Percentiles rank a stretch among this genome's conserved stretches.
These are phyloP conservation scores for Antennarius striatus DNA, from an alignment of 2,113 vertebrate genomes.

Conservation along the genomic window DNA sequence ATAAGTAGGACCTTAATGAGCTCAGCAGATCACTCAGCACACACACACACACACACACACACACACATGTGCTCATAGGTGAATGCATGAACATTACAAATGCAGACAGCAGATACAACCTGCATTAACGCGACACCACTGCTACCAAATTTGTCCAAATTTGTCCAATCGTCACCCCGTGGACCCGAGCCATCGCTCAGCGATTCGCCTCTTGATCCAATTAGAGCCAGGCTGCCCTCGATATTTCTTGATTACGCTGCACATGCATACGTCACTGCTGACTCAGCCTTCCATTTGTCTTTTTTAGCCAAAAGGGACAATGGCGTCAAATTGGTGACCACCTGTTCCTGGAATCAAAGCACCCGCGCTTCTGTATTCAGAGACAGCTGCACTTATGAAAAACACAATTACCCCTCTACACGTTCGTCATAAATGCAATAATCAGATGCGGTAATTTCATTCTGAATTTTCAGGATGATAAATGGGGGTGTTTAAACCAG, in stretches of 20 bases:
- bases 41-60: slow-evolving; percentile 25
- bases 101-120: slow-evolving; percentile 8
- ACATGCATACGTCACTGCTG: slow-evolving; percentile 41
- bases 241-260: slow-evolving; percentile 67
- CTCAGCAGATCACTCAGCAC: slow-evolving; percentile 66
- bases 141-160: not conserved
- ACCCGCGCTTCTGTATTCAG: slow-evolving; percentile 41
- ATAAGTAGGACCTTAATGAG: slow-evolving; percentile 70
- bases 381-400: slow-evolving; percentile 64
- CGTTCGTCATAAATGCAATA: slow-evolving; percentile 19
- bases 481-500: slow-evolving; percentile 24
- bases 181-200: slow-evolving; percentile 11
- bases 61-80: not conserved
- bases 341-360: slow-evolving; percentile 69
- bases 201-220: slow-evolving; percentile 34
- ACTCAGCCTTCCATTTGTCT: slow-evolving; percentile 62
- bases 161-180: not conserved
- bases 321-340: slow-evolving; percentile 63
- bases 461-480: slow-evolving; percentile 49
- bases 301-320: slow-evolving; percentile 51
- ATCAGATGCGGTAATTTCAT: slow-evolving; percentile 47
- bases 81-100: slow-evolving; percentile 14
- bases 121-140: not conserved
- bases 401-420: slow-evolving; percentile 56
- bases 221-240: slow-evolving; percentile 33